These are phyloP conservation scores for Dolichotis patagonum DNA, from an alignment of 2,113 vertebrate species.

Conservation along the genomic window DNA sequence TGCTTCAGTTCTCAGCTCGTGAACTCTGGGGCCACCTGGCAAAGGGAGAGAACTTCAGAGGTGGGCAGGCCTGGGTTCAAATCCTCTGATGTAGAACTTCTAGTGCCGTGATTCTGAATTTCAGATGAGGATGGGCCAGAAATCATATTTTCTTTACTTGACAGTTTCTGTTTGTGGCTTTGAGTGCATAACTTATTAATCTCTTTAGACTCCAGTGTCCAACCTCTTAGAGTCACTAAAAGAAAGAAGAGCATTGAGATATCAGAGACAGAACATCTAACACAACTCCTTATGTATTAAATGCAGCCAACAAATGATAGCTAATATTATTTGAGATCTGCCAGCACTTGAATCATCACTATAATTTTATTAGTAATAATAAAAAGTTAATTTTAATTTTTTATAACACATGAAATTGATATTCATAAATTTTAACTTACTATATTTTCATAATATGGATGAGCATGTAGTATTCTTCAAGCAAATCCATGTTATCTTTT, in stretches of 20 bases:
- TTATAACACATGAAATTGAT: background rate
- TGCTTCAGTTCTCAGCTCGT: background rate
- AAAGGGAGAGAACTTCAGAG: background rate
- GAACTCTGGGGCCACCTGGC: background rate
- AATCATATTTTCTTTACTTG: background rate
- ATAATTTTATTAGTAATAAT: background rate
- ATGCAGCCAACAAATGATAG: background rate
- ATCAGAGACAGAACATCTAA: background rate
- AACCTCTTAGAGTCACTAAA: background rate
- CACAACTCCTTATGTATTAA: background rate
- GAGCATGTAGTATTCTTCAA: slow-evolving; percentile 1
- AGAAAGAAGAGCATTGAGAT: background rate
- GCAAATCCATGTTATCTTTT: background rate
- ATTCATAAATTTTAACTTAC: background rate
- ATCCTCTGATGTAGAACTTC: background rate
- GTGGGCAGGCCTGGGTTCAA: background rate
- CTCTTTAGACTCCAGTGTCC: background rate
- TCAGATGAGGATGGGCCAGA: background rate
- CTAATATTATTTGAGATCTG: background rate
- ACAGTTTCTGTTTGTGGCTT: background rate
- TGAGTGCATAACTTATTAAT: background rate
- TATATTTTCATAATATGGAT: background rate
- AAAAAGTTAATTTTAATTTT: background rate
- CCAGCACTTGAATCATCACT: background rate
- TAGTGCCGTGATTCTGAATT: background rate